phyloP scores from a whole-genome alignment of 35 echinoderm and acorn worm species.

The Patiria miniata region DNA sequence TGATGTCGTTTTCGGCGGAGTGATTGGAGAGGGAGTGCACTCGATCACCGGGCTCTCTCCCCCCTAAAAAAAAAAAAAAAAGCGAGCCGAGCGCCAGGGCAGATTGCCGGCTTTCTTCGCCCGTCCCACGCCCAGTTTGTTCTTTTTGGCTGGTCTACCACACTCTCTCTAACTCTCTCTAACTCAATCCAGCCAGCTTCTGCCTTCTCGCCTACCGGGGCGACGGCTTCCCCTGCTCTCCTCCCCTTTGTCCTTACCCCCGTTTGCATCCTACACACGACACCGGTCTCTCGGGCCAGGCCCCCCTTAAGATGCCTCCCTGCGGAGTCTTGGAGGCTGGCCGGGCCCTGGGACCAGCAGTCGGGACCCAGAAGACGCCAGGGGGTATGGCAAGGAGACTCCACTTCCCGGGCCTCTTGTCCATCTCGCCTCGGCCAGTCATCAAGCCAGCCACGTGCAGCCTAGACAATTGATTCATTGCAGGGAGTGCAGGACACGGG shows the following conservation, averaged over 20 bases:
- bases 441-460: slow-evolving; percentile 14
- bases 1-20: slow-evolving; percentile 20
- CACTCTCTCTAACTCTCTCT: no score
- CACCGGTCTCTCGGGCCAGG: not conserved
- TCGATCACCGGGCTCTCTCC: slow-evolving; percentile 22
- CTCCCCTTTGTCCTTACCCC: slow-evolving; percentile 24
- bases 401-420: not conserved
- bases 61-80: no score
- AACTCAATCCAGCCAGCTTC: no score
- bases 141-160: not conserved
- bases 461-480: slow-evolving; percentile 13
- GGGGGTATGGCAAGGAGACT: not conserved
- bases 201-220: not conserved
- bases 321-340: slow-evolving; percentile 10
- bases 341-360: not conserved
- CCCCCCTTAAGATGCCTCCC: slow-evolving; percentile 24
- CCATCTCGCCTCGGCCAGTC: slow-evolving; percentile 6
- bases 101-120: slow-evolving; percentile 24
- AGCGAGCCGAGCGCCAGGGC: slow-evolving; percentile 14
- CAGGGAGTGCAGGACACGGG: not conserved
- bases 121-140: slow-evolving; percentile 21
- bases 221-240: not conserved
- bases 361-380: not conserved
- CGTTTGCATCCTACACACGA: not conserved
- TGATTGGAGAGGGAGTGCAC: slow-evolving; percentile 24